phyloP scores from a whole-genome alignment of 2,113 vertebrate genomes.

The Neolamprologus cancellatus region DNA sequence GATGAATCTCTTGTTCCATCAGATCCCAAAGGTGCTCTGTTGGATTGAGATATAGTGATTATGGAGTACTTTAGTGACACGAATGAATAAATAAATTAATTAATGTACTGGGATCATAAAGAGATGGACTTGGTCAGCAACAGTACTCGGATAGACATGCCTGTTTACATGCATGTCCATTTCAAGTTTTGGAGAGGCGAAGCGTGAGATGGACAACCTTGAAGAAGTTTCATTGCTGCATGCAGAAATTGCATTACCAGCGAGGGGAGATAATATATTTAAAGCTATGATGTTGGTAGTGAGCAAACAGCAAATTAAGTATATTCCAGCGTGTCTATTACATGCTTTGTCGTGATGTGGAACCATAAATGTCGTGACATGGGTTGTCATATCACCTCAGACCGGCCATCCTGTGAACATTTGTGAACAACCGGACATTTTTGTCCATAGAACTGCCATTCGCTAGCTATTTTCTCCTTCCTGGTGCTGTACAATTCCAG shows the following conservation, averaged over 20 bases:
- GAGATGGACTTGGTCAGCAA: background rate
- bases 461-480: background rate
- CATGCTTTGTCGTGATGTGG: background rate
- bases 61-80: background rate
- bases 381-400: background rate
- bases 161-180: background rate
- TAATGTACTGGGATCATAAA: background rate
- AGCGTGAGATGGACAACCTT: background rate
- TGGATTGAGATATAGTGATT: background rate
- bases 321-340: background rate
- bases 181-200: background rate
- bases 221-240: background rate
- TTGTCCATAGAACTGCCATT: background rate
- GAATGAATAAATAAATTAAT: rapidly evolving
- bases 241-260: background rate
- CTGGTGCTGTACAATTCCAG: background rate
- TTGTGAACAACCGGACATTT: background rate
- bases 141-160: background rate
- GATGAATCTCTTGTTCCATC: background rate
- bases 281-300: background rate
- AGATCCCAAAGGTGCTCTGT: background rate
- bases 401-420: no score
- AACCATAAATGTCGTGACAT: background rate
- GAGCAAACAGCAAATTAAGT: background rate
- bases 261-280: background rate